phyloP scores from a whole-genome alignment of 1,140 invertebrate species.

The Drosophila nikananu region DNA sequence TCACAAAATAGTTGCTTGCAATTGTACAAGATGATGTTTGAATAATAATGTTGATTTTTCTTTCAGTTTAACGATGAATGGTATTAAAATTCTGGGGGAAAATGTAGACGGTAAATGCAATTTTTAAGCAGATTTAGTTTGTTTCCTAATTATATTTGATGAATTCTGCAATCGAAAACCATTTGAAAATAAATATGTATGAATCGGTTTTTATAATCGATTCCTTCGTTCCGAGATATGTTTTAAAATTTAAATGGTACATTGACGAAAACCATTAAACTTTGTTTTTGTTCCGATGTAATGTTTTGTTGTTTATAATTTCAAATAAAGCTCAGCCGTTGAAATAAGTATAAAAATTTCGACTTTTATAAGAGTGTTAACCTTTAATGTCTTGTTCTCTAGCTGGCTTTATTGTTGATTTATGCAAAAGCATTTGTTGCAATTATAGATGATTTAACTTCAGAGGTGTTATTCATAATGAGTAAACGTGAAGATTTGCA shows the following conservation, averaged over 20 bases:
- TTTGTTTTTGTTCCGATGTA: background rate
- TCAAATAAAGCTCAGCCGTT: background rate
- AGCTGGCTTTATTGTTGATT: background rate
- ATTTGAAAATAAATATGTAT: too few relatives aligned
- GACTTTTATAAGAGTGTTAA: background rate
- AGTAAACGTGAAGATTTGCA: background rate
- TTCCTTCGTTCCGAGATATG: too few relatives aligned
- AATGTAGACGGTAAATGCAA: background rate
- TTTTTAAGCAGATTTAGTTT: background rate
- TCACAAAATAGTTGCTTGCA: background rate
- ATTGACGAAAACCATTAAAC: too few relatives aligned
- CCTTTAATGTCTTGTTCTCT: background rate
- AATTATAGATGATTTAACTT: background rate
- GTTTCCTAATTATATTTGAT: background rate
- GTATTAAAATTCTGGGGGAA: background rate
- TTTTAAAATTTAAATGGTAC: too few relatives aligned
- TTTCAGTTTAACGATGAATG: background rate
- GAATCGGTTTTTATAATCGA: background rate
- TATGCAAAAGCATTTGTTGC: background rate
- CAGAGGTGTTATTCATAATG: background rate
- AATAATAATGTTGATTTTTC: background rate
- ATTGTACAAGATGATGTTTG: background rate
- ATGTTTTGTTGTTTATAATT: background rate
- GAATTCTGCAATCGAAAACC: background rate
- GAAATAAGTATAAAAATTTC: background rate